Base-by-base conservation (phyloP, 2,888 invertebrate species). In the Beris morrisii region DNA sequence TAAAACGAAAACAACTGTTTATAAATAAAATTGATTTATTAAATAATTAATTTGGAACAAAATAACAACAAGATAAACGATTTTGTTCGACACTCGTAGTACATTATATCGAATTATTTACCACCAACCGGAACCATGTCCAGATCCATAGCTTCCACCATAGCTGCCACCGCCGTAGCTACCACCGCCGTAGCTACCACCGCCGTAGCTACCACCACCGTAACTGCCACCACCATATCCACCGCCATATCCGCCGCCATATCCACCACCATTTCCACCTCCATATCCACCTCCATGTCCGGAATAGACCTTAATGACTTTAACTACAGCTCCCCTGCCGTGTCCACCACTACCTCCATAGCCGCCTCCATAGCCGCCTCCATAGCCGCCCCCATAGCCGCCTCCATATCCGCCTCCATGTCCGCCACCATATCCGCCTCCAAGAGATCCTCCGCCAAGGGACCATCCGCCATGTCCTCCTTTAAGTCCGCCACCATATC, bases 191-290 rank as follows among this genome's bases (percentile, higher is more conserved):
- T 22, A 22, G 22, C 22, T 22, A 22, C 22, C 22, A 22, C 22
- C 22, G 1, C 22, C 22, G 22, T 22, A 22, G 22, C 22, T 22
- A 22, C 22, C 22, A 22, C 22, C 22, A 22, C 22, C 22, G 22
- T 22, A 22, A 22, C 22, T 22, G 22, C 22, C 22, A 22, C 22
- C 22, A 22, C 22, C 22, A 22, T 22, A 22, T 22, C 22, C 22
- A 22, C 59, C 59, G 7, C 46, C 59, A 13, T 30, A n/a, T 12
- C 48, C 31, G 4, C 59, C 46, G 22, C 67, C 50, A 48, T 38
- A 38, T 38, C 38, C 38, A 7, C 38, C 38, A 7, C 38, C 4
- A 38, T 7, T 1, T 7, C 52, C 43, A 7, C 55, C 56, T 5
- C 31, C 38, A 9, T 38, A 3, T 38, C 38, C 38, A 3, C 38